phyloP scores from a whole-genome alignment of 2,888 invertebrate genomes.

The Aelia acuminata region DNA sequence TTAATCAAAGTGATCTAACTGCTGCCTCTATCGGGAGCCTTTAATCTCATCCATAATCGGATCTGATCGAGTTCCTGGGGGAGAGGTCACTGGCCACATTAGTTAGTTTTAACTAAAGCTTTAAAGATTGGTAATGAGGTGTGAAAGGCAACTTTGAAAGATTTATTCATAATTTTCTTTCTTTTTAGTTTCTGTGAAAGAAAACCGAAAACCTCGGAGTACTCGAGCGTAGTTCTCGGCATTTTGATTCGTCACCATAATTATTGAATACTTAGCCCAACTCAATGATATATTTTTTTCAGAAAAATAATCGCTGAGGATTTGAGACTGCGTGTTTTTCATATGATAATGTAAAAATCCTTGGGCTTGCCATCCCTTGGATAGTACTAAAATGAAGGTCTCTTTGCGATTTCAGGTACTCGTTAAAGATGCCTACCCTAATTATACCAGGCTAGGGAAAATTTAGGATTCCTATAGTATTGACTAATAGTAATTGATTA shows the following conservation, averaged over 20 bases:
- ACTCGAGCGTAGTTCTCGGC: neutral
- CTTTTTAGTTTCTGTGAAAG: neutral
- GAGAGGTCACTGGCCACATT: neutral
- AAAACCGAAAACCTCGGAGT: neutral
- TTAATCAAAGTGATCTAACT: constrained; percentile 19
- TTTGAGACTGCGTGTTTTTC: too few relatives aligned
- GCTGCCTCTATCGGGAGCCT: neutral
- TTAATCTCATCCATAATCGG: constrained; percentile 30
- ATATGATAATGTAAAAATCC: too few relatives aligned
- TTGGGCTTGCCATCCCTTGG: too few relatives aligned
- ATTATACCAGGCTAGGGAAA: too few relatives aligned
- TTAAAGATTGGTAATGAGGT: neutral
- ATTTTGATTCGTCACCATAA: neutral
- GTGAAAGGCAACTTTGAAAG: neutral
- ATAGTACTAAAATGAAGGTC: too few relatives aligned
- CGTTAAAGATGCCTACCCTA: too few relatives aligned
- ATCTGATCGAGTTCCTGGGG: neutral
- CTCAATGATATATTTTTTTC: too few relatives aligned
- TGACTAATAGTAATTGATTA: too few relatives aligned
- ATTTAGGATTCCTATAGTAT: too few relatives aligned
- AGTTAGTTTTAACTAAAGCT: neutral
- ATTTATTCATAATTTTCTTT: neutral
- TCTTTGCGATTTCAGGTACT: too few relatives aligned
- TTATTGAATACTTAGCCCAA: too few relatives aligned
- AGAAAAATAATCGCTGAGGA: too few relatives aligned